Conservation (phyloP, 2,888 invertebrate genomes). For the Drosophila anceps region DNA sequence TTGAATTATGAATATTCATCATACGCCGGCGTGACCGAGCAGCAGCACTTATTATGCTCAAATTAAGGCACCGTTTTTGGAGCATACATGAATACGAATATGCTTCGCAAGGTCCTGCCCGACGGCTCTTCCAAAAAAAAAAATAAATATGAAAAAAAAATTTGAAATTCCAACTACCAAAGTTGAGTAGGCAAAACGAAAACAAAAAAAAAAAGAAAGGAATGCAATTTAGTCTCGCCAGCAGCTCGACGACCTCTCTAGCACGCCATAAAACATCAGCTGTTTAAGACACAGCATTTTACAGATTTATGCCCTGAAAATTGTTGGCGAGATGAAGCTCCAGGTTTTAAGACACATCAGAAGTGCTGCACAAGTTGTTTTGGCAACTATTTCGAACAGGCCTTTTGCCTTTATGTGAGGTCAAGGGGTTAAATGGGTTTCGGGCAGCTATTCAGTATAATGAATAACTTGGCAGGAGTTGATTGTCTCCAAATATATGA, state of each 20-base stretch:
- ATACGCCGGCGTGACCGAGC: conserved; percentile 64
- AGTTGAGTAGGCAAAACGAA: conserved; percentile 33
- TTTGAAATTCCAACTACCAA: conserved; percentile 74
- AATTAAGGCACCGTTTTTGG: conserved; percentile 66
- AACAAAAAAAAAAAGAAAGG: neutral
- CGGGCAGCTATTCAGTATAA: conserved; percentile 28
- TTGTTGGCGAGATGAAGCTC: conserved; percentile 38
- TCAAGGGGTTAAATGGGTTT: conserved; percentile 43
- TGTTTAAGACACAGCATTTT: conserved; percentile 65
- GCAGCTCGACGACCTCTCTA: conserved; percentile 68
- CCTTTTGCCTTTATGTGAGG: conserved; percentile 28
- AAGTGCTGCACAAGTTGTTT: conserved; percentile 55
- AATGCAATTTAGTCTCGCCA: conserved; percentile 65
- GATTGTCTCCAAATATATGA: conserved; percentile 16
- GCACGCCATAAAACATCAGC: conserved; percentile 69
- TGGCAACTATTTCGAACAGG: conserved; percentile 61
- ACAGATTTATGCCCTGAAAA: conserved; percentile 65
- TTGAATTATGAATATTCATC: conserved; percentile 77
- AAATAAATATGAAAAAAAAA: conserved; percentile 35
- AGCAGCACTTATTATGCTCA: conserved; percentile 75
- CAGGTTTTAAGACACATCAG: conserved; percentile 29
- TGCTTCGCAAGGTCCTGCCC: conserved; percentile 31
- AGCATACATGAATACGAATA: conserved; percentile 52
- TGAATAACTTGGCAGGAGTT: conserved; percentile 57
- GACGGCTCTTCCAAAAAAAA: conserved; percentile 3